Conservation (phyloP, 2,113 vertebrate genomes). For the Dicerorhinus sumatrensis region DNA sequence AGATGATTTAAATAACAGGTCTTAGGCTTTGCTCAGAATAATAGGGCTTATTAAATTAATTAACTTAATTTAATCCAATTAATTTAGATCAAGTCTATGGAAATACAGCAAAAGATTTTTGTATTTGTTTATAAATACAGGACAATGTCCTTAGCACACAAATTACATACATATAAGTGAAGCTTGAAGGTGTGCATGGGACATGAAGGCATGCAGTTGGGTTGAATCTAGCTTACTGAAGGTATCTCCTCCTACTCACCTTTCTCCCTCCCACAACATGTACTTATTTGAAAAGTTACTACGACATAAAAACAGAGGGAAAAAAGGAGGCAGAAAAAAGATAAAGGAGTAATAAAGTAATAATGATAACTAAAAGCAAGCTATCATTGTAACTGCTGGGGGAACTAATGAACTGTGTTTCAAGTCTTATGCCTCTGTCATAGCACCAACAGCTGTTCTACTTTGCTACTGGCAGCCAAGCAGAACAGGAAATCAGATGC, state of each 20-base stretch:
- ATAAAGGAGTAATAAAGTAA: not conserved
- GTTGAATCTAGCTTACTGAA: not conserved
- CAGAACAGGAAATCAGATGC: not conserved
- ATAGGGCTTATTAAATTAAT: constrained; percentile 67
- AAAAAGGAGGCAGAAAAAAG: not conserved
- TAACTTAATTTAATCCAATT: constrained; percentile 76
- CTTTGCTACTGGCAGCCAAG: not conserved
- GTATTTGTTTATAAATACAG: constrained; percentile 64
- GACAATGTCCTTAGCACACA: constrained; percentile 11
- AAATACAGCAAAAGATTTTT: constrained; percentile 45
- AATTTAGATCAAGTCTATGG: constrained; percentile 47
- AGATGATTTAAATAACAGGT: constrained; percentile 78
- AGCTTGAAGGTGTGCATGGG: not conserved
- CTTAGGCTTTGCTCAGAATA: constrained; percentile 62
- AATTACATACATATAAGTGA: constrained; percentile 14
- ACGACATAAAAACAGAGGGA: not conserved
- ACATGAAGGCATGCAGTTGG: not conserved
- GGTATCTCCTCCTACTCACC: not conserved
- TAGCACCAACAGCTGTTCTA: not conserved
- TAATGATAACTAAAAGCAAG: not conserved
- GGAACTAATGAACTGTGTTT: not conserved
- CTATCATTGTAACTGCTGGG: not conserved
- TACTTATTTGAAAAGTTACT: not conserved
- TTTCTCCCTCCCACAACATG: not conserved
- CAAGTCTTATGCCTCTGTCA: not conserved